phyloP scores from a whole-genome alignment of 2,113 vertebrate genomes.

The Cettia cetti region DNA sequence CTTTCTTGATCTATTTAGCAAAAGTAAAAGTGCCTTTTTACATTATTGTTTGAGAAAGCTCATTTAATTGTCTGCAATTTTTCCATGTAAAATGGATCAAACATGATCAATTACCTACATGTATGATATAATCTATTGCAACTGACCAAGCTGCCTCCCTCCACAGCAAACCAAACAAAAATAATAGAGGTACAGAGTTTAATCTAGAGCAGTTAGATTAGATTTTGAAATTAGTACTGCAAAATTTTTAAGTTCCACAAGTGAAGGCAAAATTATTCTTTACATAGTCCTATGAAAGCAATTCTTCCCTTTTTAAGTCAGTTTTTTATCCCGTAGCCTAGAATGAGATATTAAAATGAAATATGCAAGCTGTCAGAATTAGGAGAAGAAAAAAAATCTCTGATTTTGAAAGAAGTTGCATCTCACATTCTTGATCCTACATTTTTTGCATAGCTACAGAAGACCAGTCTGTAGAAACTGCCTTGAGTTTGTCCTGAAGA shows the following conservation, averaged over 20 bases:
- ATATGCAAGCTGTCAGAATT: not conserved
- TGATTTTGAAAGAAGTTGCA: not conserved
- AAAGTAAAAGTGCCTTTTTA: not conserved
- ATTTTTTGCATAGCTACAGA: not conserved
- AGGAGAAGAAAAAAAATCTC: accelerated
- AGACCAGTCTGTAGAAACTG: not conserved
- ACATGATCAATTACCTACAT: not conserved
- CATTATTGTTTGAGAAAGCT: not conserved
- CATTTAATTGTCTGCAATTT: not conserved
- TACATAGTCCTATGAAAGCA: not conserved
- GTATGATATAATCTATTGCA: not conserved
- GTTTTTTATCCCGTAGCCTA: not conserved
- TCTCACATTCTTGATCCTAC: not conserved
- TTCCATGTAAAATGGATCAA: not conserved
- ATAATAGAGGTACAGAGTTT: not conserved
- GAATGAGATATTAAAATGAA: not conserved
- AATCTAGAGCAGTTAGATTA: not conserved
- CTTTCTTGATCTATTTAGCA: not conserved
- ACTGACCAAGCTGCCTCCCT: not conserved
- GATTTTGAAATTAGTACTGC: not conserved
- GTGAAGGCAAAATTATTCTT: not conserved
- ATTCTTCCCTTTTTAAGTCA: not conserved
- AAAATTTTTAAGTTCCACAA: not conserved
- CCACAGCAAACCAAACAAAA: not conserved
- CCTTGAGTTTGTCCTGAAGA: not conserved